phyloP scores from a whole-genome alignment of 2,113 vertebrate genomes.

The Phrynosoma platyrhinos region DNA sequence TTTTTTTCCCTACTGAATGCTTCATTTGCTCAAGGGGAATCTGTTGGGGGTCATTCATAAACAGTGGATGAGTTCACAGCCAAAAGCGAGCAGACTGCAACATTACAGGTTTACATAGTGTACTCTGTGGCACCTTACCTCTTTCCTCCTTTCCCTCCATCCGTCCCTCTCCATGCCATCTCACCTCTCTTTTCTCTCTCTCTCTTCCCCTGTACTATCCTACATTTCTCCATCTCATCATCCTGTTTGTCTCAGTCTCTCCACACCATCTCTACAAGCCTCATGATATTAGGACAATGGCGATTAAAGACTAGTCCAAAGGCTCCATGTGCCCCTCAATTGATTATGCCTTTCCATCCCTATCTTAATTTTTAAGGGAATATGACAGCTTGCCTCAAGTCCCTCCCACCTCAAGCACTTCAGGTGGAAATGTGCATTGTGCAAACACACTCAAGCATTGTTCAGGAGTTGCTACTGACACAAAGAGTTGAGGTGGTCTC shows the following conservation, averaged over 20 bases:
- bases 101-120: not conserved
- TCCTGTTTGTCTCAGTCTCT: too few relatives aligned
- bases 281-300: not conserved
- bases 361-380: not conserved
- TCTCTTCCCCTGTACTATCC: not conserved
- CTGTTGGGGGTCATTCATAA: not conserved
- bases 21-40: too few relatives aligned
- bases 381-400: not conserved
- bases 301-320: not conserved
- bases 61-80: too few relatives aligned
- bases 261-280: not conserved
- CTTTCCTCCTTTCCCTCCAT: not conserved
- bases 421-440: not conserved
- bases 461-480: too few relatives aligned
- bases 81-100: not conserved
- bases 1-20: too few relatives aligned
- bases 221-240: not conserved
- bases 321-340: not conserved
- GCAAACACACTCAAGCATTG: not conserved
- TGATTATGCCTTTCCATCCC: not conserved
- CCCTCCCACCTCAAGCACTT: not conserved
- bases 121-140: not conserved
- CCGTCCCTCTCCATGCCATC: not conserved
- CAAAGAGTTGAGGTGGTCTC: not conserved
- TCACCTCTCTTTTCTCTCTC: not conserved